Evolutionary conservation across 2,113 vertebrate genomes (phyloP).

Genomic region (Lasiurus borealis): DNA sequence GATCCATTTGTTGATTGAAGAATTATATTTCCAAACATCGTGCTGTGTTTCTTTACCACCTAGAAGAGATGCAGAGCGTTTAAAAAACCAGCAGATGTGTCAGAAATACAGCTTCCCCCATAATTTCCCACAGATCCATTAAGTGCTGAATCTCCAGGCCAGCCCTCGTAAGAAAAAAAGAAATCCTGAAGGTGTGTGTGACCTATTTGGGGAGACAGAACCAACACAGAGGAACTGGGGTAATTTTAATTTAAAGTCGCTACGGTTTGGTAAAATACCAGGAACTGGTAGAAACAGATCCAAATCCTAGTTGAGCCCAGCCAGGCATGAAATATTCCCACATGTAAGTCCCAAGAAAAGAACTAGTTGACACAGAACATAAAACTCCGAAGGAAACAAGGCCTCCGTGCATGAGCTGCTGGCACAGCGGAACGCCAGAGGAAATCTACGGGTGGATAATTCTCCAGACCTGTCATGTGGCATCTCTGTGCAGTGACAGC

Average conservation of each 20-base stretch:
- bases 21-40: slow-evolving; percentile 98
- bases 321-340: too few relatives aligned
- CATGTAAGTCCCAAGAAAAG: too few relatives aligned
- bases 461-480: not conserved
- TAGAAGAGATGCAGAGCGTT: slow-evolving; percentile 74
- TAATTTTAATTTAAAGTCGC: too few relatives aligned
- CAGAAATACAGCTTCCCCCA: not conserved
- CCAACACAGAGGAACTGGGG: not conserved
- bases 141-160: not conserved
- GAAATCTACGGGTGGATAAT: too few relatives aligned
- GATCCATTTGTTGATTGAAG: slow-evolving; percentile 98
- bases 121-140: not conserved
- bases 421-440: too few relatives aligned
- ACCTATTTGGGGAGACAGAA: not conserved
- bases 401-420: too few relatives aligned
- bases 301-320: too few relatives aligned
- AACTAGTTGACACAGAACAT: too few relatives aligned
- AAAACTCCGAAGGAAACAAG: too few relatives aligned
- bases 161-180: not conserved
- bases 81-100: not conserved
- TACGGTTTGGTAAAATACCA: too few relatives aligned
- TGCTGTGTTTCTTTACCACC: slow-evolving; percentile 98
- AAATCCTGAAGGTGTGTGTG: not conserved
- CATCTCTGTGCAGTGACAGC: not conserved
- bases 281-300: too few relatives aligned